Evolutionary conservation across 2,888 invertebrate species (phyloP).

Genomic region (Lithodes maja): DNA sequence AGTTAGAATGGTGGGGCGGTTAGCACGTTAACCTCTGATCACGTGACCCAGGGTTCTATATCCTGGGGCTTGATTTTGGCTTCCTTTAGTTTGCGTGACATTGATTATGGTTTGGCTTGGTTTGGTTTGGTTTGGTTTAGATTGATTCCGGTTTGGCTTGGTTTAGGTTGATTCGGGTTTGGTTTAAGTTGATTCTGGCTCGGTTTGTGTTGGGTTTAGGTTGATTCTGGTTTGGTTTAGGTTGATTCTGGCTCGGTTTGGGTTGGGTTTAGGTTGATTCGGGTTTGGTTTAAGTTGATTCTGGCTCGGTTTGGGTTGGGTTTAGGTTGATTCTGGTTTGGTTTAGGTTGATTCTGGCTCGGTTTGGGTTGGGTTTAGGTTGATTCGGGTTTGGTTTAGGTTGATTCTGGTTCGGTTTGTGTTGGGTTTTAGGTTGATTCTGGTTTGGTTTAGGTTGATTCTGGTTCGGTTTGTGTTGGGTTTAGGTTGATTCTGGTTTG

Average conservation of each 20-base stretch:
- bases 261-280: neutral
- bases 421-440: neutral
- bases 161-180: neutral
- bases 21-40: too few species aligned
- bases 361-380: neutral
- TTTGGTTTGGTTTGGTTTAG: neutral
- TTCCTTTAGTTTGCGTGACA: neutral
- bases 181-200: neutral
- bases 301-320: neutral
- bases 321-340: neutral
- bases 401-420: neutral
- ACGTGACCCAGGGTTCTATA: too few species aligned
- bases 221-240: neutral
- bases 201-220: neutral
- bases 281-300: neutral
- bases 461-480: neutral
- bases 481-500: neutral
- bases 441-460: neutral
- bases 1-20: too few species aligned
- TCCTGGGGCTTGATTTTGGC: too few species aligned
- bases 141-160: neutral
- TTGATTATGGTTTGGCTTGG: neutral
- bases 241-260: neutral
- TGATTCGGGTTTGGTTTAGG: neutral
- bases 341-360: neutral